phyloP scores from a whole-genome alignment of 2,113 vertebrate genomes.

The Larimichthys crocea region DNA sequence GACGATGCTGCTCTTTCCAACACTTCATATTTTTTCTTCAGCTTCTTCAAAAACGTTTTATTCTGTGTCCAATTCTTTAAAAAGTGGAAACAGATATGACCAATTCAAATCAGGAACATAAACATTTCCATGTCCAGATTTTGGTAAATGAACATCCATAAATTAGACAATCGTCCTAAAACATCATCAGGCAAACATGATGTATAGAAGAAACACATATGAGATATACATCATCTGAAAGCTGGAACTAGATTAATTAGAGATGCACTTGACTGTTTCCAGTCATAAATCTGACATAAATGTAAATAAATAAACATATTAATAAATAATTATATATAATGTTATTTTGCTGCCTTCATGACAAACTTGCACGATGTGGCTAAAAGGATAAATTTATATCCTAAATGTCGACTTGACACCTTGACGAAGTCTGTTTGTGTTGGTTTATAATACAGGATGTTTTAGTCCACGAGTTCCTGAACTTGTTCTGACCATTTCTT shows the following conservation, averaged over 20 bases:
- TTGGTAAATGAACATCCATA: neutral
- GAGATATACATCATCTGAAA: too few species aligned
- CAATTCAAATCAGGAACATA: neutral
- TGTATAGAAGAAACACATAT: too few species aligned
- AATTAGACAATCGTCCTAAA: neutral
- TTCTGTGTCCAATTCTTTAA: neutral
- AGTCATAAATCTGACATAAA: too few species aligned
- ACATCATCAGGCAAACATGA: neutral
- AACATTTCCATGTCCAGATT: neutral
- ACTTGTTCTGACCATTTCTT: neutral
- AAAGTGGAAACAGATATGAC: neutral
- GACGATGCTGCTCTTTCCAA: constrained; percentile 20
- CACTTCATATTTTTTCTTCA: neutral
- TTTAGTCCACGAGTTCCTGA: neutral
- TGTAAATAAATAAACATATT: too few species aligned
- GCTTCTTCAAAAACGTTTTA: neutral
- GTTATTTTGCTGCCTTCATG: too few species aligned
- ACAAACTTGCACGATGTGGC: too few species aligned
- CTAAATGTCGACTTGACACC: neutral
- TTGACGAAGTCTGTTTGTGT: neutral
- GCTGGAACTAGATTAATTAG: too few species aligned
- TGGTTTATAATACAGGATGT: neutral
- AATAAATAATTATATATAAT: too few species aligned
- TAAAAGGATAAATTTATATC: too few species aligned
- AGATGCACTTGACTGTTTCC: too few species aligned